Conservation (phyloP, 2,888 invertebrate genomes). For the Tachystola acroxantha region DNA sequence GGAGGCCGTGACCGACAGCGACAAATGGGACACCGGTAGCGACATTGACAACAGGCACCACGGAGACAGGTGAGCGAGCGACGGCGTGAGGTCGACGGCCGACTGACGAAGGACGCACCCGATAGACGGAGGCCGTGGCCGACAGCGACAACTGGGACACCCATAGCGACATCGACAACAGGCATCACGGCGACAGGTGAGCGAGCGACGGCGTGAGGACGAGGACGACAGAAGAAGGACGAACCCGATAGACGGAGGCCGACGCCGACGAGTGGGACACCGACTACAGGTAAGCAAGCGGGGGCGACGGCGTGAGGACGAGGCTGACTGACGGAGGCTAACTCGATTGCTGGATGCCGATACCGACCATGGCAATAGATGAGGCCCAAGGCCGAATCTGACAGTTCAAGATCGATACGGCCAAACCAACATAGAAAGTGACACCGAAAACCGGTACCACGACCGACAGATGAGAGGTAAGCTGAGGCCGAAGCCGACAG, state of each 20-base stretch:
- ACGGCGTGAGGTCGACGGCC: slow-evolving; percentile 89
- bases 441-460: too few species aligned
- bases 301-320: slow-evolving; percentile 90
- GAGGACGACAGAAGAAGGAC: too few species aligned
- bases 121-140: slow-evolving; percentile 73
- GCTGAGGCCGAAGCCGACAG: too few species aligned
- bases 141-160: slow-evolving; percentile 27
- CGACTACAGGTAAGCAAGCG: slow-evolving; percentile 86
- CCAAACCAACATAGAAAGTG: too few species aligned
- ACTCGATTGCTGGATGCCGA: too few species aligned
- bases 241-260: neutral
- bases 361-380: too few species aligned
- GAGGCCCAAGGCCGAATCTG: too few species aligned
- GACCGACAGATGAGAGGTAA: too few species aligned
- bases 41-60: slow-evolving; percentile 64
- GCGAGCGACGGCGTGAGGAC: neutral
- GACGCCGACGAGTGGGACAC: neutral
- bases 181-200: slow-evolving; percentile 43
- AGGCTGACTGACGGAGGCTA: slow-evolving; percentile 86
- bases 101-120: slow-evolving; percentile 81
- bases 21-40: slow-evolving; percentile 25
- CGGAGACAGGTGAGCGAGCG: slow-evolving; percentile 88
- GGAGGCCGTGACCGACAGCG: slow-evolving; percentile 44
- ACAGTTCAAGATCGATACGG: too few species aligned
- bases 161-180: slow-evolving; percentile 71